Conservation (phyloP, 2,797 vertebrate genomes). For the Coccyzus lansbergi region DNA sequence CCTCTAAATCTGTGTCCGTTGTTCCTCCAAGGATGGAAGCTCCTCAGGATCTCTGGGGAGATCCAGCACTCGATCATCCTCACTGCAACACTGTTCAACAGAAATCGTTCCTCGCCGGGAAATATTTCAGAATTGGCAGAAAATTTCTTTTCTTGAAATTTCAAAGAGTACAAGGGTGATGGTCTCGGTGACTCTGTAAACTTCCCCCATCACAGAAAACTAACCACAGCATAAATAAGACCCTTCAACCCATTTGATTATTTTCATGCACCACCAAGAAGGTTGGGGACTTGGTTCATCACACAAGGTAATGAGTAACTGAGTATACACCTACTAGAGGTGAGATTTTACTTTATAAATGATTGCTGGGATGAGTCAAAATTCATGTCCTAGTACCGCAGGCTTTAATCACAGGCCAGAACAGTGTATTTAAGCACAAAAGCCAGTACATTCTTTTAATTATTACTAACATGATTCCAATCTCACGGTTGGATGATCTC, state of each 20-base stretch:
- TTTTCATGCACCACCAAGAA: not conserved
- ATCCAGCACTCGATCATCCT: not conserved
- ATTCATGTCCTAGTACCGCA: not conserved
- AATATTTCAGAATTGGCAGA: not conserved
- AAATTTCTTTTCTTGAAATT: not conserved
- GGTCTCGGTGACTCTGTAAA: not conserved
- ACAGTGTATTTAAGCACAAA: conserved; percentile 12
- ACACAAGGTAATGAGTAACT: not conserved
- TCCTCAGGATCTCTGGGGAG: not conserved
- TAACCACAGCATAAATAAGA: not conserved
- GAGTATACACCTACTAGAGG: not conserved
- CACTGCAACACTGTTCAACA: not conserved
- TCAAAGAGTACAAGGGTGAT: not conserved
- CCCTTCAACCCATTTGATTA: not conserved
- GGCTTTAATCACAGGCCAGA: conserved; percentile 27
- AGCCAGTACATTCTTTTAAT: conserved; percentile 61
- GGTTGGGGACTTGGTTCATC: not conserved
- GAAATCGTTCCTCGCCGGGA: not conserved
- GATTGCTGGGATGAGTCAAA: not conserved
- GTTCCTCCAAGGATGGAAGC: not conserved
- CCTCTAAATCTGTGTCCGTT: not conserved
- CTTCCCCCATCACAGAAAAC: not conserved
- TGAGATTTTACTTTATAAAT: not conserved
- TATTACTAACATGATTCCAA: conserved; percentile 56
- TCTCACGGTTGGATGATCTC: conserved; percentile 31